Evolutionary conservation across 2,888 invertebrate genomes (phyloP).

Genomic region (Neria commutata): DNA sequence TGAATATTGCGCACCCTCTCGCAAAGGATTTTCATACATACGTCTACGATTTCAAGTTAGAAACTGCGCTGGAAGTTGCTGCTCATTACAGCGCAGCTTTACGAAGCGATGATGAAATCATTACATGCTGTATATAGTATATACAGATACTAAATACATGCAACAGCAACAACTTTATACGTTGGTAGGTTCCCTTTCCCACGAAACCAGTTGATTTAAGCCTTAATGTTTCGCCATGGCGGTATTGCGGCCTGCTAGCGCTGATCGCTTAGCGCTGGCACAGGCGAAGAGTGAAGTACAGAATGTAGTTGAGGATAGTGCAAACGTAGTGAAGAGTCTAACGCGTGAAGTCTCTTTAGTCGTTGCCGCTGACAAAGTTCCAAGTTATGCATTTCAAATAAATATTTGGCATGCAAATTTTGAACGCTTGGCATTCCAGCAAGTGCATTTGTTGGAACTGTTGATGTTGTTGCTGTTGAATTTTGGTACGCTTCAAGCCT

Average conservation of each 20-base stretch:
- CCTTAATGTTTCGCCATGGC: neutral
- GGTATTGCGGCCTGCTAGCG: neutral
- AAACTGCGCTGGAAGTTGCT: too few species aligned
- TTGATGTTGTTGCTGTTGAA: too few species aligned
- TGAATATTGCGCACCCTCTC: neutral
- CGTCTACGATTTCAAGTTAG: too few species aligned
- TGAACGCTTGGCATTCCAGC: neutral
- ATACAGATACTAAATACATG: too few species aligned
- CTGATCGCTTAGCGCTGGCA: too few species aligned
- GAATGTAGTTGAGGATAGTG: too few species aligned
- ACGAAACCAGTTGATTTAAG: neutral
- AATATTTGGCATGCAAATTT: neutral
- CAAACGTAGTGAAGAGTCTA: too few species aligned
- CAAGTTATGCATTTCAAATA: conserved; percentile 1
- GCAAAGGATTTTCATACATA: neutral
- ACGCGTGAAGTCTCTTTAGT: too few species aligned
- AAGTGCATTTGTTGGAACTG: conserved; percentile 1
- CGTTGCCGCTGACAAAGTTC: neutral
- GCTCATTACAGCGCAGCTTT: neutral
- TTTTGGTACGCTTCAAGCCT: too few species aligned
- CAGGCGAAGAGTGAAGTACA: too few species aligned
- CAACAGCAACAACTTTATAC: too few species aligned
- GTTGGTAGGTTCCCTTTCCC: conserved; percentile 3
- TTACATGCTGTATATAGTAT: too few species aligned
- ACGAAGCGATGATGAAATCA: neutral